These are phyloP conservation scores for Collichthys lucidus DNA, from an alignment of 2,113 vertebrate species.

Conservation along the genomic window DNA sequence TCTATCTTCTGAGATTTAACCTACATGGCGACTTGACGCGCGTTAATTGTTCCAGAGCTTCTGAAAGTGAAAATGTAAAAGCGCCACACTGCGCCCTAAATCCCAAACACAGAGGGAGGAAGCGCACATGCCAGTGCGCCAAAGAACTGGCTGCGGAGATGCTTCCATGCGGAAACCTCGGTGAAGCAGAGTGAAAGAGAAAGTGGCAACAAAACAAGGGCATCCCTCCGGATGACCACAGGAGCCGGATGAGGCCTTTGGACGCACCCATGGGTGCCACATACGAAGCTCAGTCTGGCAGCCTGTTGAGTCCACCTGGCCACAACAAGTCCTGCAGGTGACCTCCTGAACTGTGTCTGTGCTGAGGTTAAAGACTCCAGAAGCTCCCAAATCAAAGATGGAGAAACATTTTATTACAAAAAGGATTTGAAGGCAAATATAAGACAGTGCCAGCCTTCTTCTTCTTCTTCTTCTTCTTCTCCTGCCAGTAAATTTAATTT, in stretches of 20 bases:
- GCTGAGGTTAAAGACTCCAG: slow-evolving; percentile 5
- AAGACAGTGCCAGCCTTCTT: slow-evolving; percentile 41
- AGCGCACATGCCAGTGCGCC: neutral
- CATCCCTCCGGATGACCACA: slow-evolving; percentile 59
- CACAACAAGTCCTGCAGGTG: slow-evolving; percentile 40
- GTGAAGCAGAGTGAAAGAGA: slow-evolving; percentile 85
- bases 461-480: no score
- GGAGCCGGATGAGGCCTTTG: slow-evolving; percentile 58
- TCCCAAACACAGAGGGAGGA: neutral
- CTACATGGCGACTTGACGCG: neutral
- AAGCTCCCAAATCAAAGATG: slow-evolving; percentile 53
- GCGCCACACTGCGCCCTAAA: no score
- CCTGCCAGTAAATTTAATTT: slow-evolving; percentile 91
- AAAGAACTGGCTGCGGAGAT: slow-evolving; percentile 67
- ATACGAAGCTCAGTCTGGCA: slow-evolving; percentile 7
- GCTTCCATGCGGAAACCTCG: slow-evolving; percentile 88
- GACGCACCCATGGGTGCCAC: slow-evolving; percentile 62
- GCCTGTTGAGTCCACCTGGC: slow-evolving; percentile 40
- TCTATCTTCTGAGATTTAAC: slow-evolving; percentile 7
- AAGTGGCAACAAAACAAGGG: slow-evolving; percentile 91
- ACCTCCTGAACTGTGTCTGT: neutral
- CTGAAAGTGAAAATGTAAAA: no score
- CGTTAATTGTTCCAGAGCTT: no score
- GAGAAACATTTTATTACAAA: slow-evolving; percentile 45
- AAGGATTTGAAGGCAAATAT: slow-evolving; percentile 62